Evolutionary conservation across 2,797 vertebrate species (phyloP), one percentile per base, ranked within the genome.

Genomic region (Rousettus madagascariensis): DNA sequence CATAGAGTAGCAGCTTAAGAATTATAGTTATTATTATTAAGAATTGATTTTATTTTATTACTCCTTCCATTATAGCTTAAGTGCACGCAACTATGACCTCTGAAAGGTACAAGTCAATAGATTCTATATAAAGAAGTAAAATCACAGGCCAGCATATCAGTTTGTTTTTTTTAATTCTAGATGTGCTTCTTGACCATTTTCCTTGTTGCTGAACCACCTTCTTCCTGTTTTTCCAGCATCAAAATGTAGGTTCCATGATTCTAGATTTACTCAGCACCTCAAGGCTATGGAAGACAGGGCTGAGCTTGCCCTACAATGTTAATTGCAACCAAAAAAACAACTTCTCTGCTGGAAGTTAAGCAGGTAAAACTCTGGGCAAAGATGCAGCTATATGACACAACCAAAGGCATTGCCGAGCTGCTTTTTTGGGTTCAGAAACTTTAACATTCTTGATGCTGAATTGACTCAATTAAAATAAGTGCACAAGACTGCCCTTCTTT

Each of bases 211-310:
- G 38, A 22, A 4, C 53, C n/a, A 93, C 16, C 33, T 83, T 28
- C 86, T 51, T 96, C 30, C 74, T 57, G 75, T 96, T 91, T 78
- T 2, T 0, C 8, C 89, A 0, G 30, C 36, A 0, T 65, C 8
- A 33, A 75, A 93, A 43, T 80, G 22, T 59, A 10, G 65, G 3
- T 87, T 43, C 86, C 65, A 6, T 93, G 22, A 90, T n/a, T 95
- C n/a, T 86, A 72, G 96, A 65, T 97, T 97, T 97, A 71, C 88
- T 77, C 24, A 51, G 87, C 49, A 96, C 96, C 95, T 88, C 15
- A 90, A 96, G 97, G 97, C 88, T 94, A 33, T 86, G 20, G 78
- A 85, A 96, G 95, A 41, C 97, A 90, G 95, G 89, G 93, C 95
- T 90, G 16, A 13, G 24, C 46, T 49, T 66, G 95, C 93, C 91